Evolutionary conservation across 2,888 invertebrate genomes (phyloP).

Genomic region (Podotricha telesiphe): DNA sequence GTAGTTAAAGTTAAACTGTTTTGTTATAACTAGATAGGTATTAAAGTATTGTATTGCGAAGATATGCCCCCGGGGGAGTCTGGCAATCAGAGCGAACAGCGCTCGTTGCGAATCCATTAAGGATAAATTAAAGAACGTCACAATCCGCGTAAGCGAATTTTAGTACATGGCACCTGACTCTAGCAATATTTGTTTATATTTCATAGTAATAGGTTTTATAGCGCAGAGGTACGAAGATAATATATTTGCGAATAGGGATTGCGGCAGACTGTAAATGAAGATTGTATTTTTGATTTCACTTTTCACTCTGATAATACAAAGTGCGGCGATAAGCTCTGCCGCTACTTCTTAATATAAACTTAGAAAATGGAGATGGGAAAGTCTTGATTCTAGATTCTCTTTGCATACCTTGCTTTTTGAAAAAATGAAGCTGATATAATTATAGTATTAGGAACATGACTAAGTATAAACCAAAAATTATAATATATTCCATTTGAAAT

Average conservation of each 20-base stretch:
- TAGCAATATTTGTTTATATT: conserved; percentile 42
- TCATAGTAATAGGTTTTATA: not conserved
- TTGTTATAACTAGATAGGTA: conserved; percentile 40
- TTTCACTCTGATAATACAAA: not conserved
- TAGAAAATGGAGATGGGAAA: not conserved
- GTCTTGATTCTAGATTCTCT: not conserved
- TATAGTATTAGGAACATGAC: too few relatives aligned
- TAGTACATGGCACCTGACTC: conserved; percentile 50
- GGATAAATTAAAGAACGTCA: conserved; percentile 76
- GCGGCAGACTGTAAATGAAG: too few relatives aligned
- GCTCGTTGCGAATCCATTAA: conserved; percentile 76
- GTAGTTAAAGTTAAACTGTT: conserved; percentile 39
- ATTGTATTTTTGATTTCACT: not conserved
- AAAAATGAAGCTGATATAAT: not conserved
- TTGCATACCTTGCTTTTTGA: not conserved
- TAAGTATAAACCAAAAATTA: too few relatives aligned
- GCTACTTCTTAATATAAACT: too few relatives aligned
- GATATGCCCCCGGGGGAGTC: conserved; percentile 65
- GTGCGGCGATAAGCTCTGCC: too few relatives aligned
- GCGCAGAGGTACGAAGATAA: not conserved
- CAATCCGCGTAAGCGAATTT: conserved; percentile 64
- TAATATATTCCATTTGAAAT: too few relatives aligned
- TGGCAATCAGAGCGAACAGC: conserved; percentile 73
- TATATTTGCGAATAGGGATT: too few relatives aligned
- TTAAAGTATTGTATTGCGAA: conserved; percentile 49